Base-by-base conservation (phyloP, 2,797 vertebrate species). In the Coranthus polyacanthus region DNA sequence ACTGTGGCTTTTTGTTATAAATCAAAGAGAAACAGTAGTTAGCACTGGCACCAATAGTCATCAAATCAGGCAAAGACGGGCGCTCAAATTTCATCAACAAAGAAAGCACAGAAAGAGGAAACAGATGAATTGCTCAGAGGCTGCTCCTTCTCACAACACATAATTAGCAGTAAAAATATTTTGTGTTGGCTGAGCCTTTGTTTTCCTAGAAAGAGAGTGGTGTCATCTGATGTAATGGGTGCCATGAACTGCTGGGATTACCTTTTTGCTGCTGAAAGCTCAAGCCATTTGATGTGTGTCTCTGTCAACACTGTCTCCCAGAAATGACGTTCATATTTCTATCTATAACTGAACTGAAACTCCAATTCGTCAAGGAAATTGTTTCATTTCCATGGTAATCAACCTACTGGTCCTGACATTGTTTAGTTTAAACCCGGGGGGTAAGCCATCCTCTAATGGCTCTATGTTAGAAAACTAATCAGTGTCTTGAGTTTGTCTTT, bases 101-200 rank as follows among this genome's bases (percentile, higher is more conserved):
- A 64, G n/a, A 64, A 69, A 56, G n/a, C 52, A 56, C 50, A 56
- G 18, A 61, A 75, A 73, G 57, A 73, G 65, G 68, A 32, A 81
- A 32, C 78, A 73, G 72, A 68, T 62, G 78, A 18, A 47, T 24
- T 1, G 57, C 68, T 78, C 5, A 1, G 32, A 65, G 72, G 82
- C 71, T 34, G 74, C 57, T 80, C 22, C 0, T 58, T 54, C 43
- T 29, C 41, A 45, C 68, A 39, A 68, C 24, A n/a, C 46, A 51
- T 24, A 24, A 32, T 78, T 43, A 61, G 52, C 1, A 13, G 42
- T 56, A 6, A 51, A 73, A 61, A 65, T 36, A 46, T 57, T 36
- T 58, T 2, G 20, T 32, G 13, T 18, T 38, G 53, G 38, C 26
- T 38, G 63, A 63, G 49, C 17, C n/a, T n/a, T 56, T 50, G 51